Evolutionary conservation across 1,140 invertebrate species (phyloP).

Genomic region (Ylistrum balloti): DNA sequence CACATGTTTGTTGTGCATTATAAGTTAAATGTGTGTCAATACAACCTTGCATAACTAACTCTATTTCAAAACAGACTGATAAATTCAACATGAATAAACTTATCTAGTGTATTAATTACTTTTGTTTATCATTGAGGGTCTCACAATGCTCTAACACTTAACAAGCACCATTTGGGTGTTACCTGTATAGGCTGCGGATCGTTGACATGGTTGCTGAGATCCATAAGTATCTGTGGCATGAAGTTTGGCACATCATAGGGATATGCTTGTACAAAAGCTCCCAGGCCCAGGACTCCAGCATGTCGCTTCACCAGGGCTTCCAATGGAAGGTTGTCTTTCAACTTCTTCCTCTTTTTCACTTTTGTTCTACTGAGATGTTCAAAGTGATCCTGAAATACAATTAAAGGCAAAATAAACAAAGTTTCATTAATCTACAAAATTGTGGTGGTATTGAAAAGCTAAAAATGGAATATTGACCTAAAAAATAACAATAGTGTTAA

Average conservation of each 20-base stretch:
- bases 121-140: too few species aligned
- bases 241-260: conserved; percentile 95
- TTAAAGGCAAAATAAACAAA: conserved; percentile 42
- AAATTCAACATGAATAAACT: too few species aligned
- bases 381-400: conserved; percentile 76
- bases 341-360: conserved; percentile 71
- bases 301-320: conserved; percentile 85
- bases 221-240: conserved; percentile 91
- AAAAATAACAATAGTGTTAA: too few species aligned
- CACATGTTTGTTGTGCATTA: too few species aligned
- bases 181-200: conserved; percentile 96
- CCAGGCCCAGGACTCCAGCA: conserved; percentile 93
- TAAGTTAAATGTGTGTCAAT: too few species aligned
- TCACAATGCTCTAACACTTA: too few species aligned
- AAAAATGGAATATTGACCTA: too few species aligned
- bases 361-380: conserved; percentile 77
- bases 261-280: conserved; percentile 93
- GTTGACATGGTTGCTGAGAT: conserved; percentile 90
- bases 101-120: too few species aligned
- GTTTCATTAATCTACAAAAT: not conserved
- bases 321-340: conserved; percentile 66
- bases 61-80: too few species aligned
- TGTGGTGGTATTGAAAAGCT: too few species aligned
- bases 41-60: too few species aligned
- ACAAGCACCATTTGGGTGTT: conserved; percentile 59